Conservation (phyloP, 2,888 invertebrate genomes). For the Norana najaformis region DNA sequence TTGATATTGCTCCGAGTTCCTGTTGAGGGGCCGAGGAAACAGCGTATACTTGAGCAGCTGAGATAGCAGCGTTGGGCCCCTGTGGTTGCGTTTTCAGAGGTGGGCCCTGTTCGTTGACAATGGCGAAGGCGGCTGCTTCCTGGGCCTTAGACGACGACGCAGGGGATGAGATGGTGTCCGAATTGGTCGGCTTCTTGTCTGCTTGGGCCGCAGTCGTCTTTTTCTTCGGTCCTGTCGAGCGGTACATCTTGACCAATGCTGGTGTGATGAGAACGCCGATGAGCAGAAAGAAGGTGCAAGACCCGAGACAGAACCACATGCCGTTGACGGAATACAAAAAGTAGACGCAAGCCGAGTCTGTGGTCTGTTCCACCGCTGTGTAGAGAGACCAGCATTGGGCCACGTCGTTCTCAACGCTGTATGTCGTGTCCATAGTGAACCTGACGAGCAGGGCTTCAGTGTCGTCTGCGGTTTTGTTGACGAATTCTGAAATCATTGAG, state of each 20-base stretch:
- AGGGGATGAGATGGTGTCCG: background rate
- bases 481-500: background rate
- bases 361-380: background rate
- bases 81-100: background rate
- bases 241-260: background rate
- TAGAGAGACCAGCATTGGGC: background rate
- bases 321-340: conserved; percentile 21
- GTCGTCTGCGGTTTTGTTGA: background rate
- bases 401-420: background rate
- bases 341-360: background rate
- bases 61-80: background rate
- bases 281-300: background rate
- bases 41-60: background rate
- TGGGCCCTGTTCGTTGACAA: background rate
- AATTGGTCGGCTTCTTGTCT: background rate
- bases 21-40: background rate
- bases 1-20: background rate
- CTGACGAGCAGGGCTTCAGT: background rate
- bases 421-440: background rate
- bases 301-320: conserved; percentile 16
- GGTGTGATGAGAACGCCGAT: background rate
- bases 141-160: background rate
- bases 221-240: background rate
- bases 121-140: background rate
- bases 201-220: background rate